Evolutionary conservation across 2,888 invertebrate genomes (phyloP), one percentile per base, ranked within the genome.

Genomic region (Ormyrus rosae): DNA sequence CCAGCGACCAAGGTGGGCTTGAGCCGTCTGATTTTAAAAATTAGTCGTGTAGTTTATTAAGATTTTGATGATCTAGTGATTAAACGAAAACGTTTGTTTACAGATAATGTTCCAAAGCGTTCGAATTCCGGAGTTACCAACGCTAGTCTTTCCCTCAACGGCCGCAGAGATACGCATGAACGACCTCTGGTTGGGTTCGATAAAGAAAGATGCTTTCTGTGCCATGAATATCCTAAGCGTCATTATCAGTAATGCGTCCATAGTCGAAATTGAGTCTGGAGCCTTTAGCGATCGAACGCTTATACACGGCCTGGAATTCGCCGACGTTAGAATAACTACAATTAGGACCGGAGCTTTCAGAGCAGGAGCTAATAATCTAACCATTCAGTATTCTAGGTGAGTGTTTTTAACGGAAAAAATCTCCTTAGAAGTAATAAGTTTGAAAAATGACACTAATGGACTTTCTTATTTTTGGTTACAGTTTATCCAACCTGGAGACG

Each of bases 51-150:
- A 9, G 51, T 58, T 19, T 61, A 19, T 13, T 34, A 56, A 69
- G 11, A 9, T 6, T n/a, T 53, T 55, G 1, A 34, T 8, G n/a
- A 48, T 68, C 1, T n/a, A 68, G 3, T 53, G 11, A 5, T 19
- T 13, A 68, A 10, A 58, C 13, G 3, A 8, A 51, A 70, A 45
- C 34, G 53, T 76, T 48, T 56, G 56, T 77, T 89, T 92, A 69
- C 92, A 95, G 95, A 93, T 95, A 87, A 91, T 92, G 85, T 92
- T 95, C 90, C 93, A 92, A 86, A 93, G 93, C 84, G 92, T 94
- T 9, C 91, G 91, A 68, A 91, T 94, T 69, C 91, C 93, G 53
- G 93, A 93, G 86, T 91, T 95, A 77, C 94, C 94, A 34, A 90
- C 90, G 51, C 92, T 92, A 83, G 92, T 93, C 0, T 95, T 95